Base-by-base conservation (phyloP, 2,888 invertebrate genomes). In the Rhodophaea formosa region DNA sequence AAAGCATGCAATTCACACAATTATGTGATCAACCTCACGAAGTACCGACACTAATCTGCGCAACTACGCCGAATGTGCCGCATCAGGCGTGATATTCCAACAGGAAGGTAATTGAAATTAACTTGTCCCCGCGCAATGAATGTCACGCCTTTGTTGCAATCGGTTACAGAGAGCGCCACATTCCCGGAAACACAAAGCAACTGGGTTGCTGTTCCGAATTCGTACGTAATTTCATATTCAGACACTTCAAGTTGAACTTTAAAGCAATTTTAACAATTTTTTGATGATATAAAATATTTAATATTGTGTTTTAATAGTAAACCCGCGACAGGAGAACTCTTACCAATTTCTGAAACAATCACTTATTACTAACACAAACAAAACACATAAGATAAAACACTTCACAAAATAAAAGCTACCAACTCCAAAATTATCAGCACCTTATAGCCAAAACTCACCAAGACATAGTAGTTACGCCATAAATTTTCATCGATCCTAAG, bases 101-200 rank as follows among this genome's bases (percentile, higher is more conserved):
- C 15, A 15, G 16, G 6, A 5, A 44, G 16, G 44, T 46, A 46
- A 46, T 46, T 46, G 45, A 46, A 46, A 46, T 46, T 46, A 46
- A 46, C 45, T 45, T 16, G 16, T 45, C 58, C 42, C 42, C 35
- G 7, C 10, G 42, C 3, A 35, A 35, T 32, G 44, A 14, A 44
- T 16, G 44, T 44, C 15, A 23, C 16, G 45, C 23, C 45, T 46
- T 44, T 46, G 45, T 45, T 46, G 45, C 45, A 46, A 23, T n/a
- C 42, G n/a, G n/a, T 44, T 46, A 1, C 23, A 8, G 16, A 44
- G 16, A 46, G 23, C 45, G 23, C 10, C 45, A 17, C 23, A 44
- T 15, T 44, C 15, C 44, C 44, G 8, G n/a, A 15, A 44, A 44
- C 15, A 46, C 45, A 46, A 46, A 23, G 45, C 10, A 46, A 46